Evolutionary conservation across 2,888 invertebrate genomes (phyloP).

Genomic region (Xiphydria camelus): DNA sequence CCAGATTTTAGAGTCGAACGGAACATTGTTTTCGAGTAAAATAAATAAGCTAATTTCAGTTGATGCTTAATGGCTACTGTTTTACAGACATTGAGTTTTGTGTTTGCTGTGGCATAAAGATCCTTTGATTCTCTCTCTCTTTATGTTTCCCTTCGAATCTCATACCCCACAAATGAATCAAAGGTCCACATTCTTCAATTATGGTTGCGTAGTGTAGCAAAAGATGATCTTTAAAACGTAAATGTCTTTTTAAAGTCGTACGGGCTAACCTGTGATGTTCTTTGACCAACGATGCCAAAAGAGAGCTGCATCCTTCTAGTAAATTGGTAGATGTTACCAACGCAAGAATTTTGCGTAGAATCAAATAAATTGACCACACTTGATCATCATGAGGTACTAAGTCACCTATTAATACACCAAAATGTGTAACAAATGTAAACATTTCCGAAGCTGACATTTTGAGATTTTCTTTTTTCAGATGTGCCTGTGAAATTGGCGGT

Average conservation of each 20-base stretch:
- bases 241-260: slow-evolving; percentile 10
- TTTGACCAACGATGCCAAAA: slow-evolving; percentile 15
- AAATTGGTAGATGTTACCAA: slow-evolving; percentile 10
- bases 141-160: no score
- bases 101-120: slow-evolving; percentile 3
- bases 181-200: no score
- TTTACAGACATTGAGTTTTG: slow-evolving; percentile 9
- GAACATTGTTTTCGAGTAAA: no score
- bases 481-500: not conserved
- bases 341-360: slow-evolving; percentile 15
- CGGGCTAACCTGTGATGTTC: slow-evolving; percentile 13
- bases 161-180: no score
- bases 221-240: slow-evolving; percentile 17
- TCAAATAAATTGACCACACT: slow-evolving; percentile 19
- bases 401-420: slow-evolving; percentile 18
- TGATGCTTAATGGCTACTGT: no score
- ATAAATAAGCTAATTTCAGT: no score
- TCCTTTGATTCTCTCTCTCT: no score
- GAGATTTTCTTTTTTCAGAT: slow-evolving; percentile 8
- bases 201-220: no score
- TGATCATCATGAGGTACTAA: slow-evolving; percentile 14
- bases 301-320: slow-evolving; percentile 7
- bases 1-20: no score
- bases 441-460: slow-evolving; percentile 19
- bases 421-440: slow-evolving; percentile 10